Evolutionary conservation across 2,888 invertebrate species (phyloP).

Genomic region (Megastigmus dorsalis): DNA sequence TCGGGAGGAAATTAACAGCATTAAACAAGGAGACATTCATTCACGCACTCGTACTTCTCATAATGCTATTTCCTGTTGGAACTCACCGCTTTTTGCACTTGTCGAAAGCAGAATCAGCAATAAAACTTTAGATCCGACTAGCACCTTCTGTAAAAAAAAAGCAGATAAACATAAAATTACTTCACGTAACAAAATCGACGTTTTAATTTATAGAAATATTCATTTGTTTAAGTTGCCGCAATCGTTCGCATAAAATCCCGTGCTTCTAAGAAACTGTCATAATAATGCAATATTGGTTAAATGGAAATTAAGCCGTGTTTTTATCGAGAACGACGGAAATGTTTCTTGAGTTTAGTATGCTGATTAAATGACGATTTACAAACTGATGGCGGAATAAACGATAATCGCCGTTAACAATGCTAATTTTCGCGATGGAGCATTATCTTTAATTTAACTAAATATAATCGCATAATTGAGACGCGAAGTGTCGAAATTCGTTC

Average conservation of each 20-base stretch:
- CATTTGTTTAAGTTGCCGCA: neutral
- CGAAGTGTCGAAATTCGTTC: neutral
- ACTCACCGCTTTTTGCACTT: conserved; percentile 67
- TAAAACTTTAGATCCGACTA: conserved; percentile 64
- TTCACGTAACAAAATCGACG: neutral
- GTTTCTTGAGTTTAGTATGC: too few relatives aligned
- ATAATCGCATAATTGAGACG: too few relatives aligned
- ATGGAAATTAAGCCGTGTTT: neutral
- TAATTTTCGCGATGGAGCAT: neutral
- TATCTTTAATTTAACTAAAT: neutral
- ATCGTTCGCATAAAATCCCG: neutral
- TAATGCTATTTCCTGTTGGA: conserved; percentile 32
- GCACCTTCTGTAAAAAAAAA: conserved; percentile 65
- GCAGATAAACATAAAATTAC: neutral
- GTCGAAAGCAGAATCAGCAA: conserved; percentile 65
- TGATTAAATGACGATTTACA: neutral
- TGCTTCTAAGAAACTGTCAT: neutral
- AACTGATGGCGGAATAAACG: neutral
- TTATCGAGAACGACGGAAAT: neutral
- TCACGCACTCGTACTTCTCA: conserved; percentile 37
- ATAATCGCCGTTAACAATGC: neutral
- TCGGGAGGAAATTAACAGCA: conserved; percentile 29
- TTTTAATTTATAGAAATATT: conserved; percentile 2
- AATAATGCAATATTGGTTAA: neutral
- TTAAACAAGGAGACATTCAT: conserved; percentile 19